Conservation (phyloP, 2,888 invertebrate genomes). For the Gymnoscelis rufifasciata region DNA sequence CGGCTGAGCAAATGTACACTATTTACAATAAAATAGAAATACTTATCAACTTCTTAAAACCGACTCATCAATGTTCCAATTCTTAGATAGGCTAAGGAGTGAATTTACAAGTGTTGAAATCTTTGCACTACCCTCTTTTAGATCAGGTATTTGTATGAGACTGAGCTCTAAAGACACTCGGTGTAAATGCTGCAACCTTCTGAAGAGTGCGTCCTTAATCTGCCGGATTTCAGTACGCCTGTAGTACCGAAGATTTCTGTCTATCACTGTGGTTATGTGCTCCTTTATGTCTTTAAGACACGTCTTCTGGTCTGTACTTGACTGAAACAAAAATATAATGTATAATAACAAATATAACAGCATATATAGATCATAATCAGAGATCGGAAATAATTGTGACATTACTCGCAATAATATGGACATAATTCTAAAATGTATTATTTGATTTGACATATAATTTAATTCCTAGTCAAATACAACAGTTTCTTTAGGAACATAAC, state of each 20-base stretch:
- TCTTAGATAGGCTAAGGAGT: constrained; percentile 47
- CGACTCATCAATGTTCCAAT: constrained; percentile 57
- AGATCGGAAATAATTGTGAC: too few relatives aligned
- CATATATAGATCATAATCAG: background rate
- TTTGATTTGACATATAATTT: too few relatives aligned
- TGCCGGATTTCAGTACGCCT: constrained; percentile 51
- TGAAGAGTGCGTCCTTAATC: constrained; percentile 54
- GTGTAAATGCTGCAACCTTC: constrained; percentile 62
- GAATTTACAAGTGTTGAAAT: constrained; percentile 44
- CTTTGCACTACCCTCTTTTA: constrained; percentile 44
- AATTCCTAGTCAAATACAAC: too few relatives aligned
- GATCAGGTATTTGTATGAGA: constrained; percentile 55
- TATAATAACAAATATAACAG: background rate
- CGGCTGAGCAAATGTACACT: constrained; percentile 66
- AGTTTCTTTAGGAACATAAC: too few relatives aligned
- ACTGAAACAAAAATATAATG: constrained; percentile 41
- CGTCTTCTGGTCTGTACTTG: constrained; percentile 50
- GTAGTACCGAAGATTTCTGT: constrained; percentile 76
- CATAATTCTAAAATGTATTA: too few relatives aligned
- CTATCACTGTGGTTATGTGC: constrained; percentile 71
- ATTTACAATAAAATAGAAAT: constrained; percentile 55
- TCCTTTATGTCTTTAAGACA: constrained; percentile 73
- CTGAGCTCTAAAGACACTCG: constrained; percentile 58
- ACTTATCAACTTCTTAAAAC: constrained; percentile 47
- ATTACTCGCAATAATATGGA: too few relatives aligned